Evolutionary conservation across 2,113 vertebrate species (phyloP).

Genomic region (Bufo bufo): DNA sequence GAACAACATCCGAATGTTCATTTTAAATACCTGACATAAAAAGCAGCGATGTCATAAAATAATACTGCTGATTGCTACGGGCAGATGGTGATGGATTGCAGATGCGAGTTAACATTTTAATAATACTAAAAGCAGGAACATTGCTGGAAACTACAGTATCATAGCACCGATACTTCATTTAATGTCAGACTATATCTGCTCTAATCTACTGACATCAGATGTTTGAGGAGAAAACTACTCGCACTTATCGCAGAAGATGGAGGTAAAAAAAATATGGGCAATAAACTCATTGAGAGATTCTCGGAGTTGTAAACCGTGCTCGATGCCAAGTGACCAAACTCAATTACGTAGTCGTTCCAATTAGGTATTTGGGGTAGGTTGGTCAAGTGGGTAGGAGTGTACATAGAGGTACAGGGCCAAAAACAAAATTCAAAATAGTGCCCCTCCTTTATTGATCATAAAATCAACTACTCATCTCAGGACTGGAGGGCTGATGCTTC

Average conservation of each 20-base stretch:
- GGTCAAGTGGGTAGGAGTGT: neutral
- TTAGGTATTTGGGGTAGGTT: neutral
- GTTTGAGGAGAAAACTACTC: constrained; percentile 19
- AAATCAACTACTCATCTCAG: neutral
- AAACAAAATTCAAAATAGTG: neutral
- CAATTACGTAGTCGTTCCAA: neutral
- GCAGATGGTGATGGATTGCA: constrained; percentile 43
- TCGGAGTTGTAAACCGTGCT: neutral
- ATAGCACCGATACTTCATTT: constrained; percentile 33
- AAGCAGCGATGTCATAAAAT: constrained; percentile 26
- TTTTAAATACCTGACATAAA: constrained; percentile 39
- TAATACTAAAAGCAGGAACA: constrained; percentile 44
- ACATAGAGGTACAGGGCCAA: neutral
- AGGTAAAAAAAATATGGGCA: neutral
- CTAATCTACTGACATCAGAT: constrained; percentile 19
- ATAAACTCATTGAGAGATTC: constrained; percentile 7
- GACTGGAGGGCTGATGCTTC: neutral
- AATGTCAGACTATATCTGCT: constrained; percentile 27
- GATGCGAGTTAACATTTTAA: constrained; percentile 40
- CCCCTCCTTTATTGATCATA: neutral
- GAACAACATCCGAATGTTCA: constrained; percentile 20
- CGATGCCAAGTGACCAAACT: neutral
- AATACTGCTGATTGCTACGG: constrained; percentile 41
- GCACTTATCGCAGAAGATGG: constrained; percentile 4
- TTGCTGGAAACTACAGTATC: constrained; percentile 46